phyloP scores from a whole-genome alignment of 2,797 vertebrate genomes.

The Channa striata region DNA sequence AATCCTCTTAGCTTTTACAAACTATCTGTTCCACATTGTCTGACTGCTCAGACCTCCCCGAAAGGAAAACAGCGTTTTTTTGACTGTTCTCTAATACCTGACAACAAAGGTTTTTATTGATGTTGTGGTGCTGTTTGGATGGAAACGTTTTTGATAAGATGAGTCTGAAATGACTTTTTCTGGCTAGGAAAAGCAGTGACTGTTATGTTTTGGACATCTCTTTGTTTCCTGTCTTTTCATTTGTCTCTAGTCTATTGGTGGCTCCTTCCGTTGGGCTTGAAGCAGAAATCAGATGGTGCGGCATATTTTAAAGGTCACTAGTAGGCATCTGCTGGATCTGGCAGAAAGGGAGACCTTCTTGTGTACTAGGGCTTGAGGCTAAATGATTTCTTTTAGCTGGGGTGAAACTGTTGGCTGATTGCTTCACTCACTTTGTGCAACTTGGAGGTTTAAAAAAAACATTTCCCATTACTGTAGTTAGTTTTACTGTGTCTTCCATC shows the following conservation, averaged over 20 bases:
- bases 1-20: slow-evolving; percentile 60
- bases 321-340: slow-evolving; percentile 68
- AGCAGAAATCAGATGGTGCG: slow-evolving; percentile 75
- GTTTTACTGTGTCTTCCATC: slow-evolving; percentile 32
- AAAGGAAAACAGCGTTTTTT: slow-evolving; percentile 48
- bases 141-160: slow-evolving; percentile 36
- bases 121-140: slow-evolving; percentile 22
- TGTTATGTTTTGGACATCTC: not conserved
- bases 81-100: slow-evolving; percentile 39
- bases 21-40: slow-evolving; percentile 35
- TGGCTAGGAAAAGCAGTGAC: slow-evolving; percentile 8
- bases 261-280: slow-evolving; percentile 42
- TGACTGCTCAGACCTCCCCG: slow-evolving; percentile 43
- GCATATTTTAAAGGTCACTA: slow-evolving; percentile 83
- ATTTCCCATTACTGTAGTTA: slow-evolving; percentile 9
- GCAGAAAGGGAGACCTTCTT: slow-evolving; percentile 59
- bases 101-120: slow-evolving; percentile 31
- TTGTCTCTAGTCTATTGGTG: slow-evolving; percentile 20
- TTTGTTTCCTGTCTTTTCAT: slow-evolving; percentile 9
- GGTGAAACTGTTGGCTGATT: slow-evolving; percentile 68
- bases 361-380: slow-evolving; percentile 52
- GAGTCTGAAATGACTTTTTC: slow-evolving; percentile 33
- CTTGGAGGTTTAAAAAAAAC: slow-evolving; percentile 48
- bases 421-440: slow-evolving; percentile 65
- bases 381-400: slow-evolving; percentile 65